Evolutionary conservation across 92 coral and sea anemone species (phyloP).

Genomic region (Zoanthus solanderi): DNA sequence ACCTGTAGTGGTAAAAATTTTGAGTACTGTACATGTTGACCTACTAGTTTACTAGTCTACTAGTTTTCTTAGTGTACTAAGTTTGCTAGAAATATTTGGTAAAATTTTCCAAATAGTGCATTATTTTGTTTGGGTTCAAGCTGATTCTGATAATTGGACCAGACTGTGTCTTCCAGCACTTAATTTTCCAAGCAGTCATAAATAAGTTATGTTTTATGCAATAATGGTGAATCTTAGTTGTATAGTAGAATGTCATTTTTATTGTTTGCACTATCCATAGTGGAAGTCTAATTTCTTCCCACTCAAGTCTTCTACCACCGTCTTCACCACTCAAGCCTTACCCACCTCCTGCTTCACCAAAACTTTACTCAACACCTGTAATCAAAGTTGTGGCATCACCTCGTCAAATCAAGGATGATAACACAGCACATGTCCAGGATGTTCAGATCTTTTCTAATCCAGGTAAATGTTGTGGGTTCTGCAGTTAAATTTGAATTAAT

Average conservation of each 20-base stretch:
- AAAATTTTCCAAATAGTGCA: no score
- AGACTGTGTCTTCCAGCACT: no score
- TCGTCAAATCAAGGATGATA: constrained; percentile 36
- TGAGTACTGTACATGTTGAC: no score
- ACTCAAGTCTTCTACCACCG: constrained; percentile 68
- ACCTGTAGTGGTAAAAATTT: no score
- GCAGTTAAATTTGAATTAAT: background rate
- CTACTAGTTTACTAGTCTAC: no score
- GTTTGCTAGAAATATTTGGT: background rate
- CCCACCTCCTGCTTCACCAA: constrained; percentile 67
- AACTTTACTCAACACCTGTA: constrained; percentile 61
- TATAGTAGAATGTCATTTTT: background rate
- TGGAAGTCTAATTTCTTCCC: constrained; percentile 73
- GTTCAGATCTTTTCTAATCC: constrained; percentile 28
- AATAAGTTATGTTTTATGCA: no score
- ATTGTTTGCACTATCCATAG: constrained; percentile 47
- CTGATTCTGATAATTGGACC: no score
- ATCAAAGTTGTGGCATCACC: constrained; percentile 71
- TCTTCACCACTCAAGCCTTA: constrained; percentile 42
- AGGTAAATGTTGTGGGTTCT: background rate
- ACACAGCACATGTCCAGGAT: constrained; percentile 25
- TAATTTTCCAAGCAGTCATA: no score
- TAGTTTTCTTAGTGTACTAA: no score
- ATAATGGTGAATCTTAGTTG: no score
- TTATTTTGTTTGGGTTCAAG: no score